Evolutionary conservation across 37 sponge, comb jelly and placozoan species (phyloP).

Genomic region (Halisarca cf. caerulea): DNA sequence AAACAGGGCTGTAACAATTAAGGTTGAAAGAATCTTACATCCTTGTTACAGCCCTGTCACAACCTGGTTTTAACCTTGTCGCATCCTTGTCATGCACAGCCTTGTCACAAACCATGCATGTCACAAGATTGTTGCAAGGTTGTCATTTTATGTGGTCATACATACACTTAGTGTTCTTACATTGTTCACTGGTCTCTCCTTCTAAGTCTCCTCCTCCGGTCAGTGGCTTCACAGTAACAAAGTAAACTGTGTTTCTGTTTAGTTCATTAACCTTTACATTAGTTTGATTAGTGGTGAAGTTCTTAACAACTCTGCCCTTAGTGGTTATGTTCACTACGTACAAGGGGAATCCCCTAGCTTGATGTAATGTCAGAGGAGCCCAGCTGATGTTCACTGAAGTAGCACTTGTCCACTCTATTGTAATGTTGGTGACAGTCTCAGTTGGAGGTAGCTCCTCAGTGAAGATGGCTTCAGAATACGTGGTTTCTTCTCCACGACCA

Average conservation of each 20-base stretch:
- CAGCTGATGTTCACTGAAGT: background rate
- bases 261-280: background rate
- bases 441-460: background rate
- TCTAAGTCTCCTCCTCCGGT: background rate
- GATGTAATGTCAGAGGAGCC: background rate
- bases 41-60: too few relatives aligned
- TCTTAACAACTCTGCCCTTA: background rate
- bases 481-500: background rate
- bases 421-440: background rate
- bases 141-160: too few relatives aligned
- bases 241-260: background rate
- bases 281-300: background rate
- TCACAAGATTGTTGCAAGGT: too few relatives aligned
- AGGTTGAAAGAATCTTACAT: too few relatives aligned
- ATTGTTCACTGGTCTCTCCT: background rate
- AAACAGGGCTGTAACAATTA: too few relatives aligned
- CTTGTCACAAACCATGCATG: too few relatives aligned
- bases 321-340: background rate
- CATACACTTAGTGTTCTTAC: too few relatives aligned
- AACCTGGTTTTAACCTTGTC: too few relatives aligned
- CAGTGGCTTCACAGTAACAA: background rate
- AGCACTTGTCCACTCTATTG: background rate
- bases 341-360: conserved; percentile 9
- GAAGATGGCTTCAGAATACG: background rate
- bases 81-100: too few relatives aligned